A percentile compares a stretch with the other conserved stretches of the same genome.
phyloP scores from a whole-genome alignment of 2,113 vertebrate species.

The Mustela nigripes region DNA sequence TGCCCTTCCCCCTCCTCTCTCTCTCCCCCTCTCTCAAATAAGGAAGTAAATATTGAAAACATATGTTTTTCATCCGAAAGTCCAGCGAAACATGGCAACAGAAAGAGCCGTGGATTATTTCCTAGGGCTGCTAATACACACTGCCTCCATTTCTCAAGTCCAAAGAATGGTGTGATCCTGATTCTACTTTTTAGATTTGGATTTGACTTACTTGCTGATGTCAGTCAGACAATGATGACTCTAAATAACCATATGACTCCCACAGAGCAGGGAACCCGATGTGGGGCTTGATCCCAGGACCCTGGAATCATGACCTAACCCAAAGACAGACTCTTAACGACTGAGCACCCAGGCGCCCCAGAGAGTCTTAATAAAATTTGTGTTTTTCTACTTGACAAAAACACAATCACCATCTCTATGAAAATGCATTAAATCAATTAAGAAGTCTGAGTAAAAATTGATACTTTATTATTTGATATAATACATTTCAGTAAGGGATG shows the following conservation, averaged over 20 bases:
- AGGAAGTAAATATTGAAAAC: not conserved
- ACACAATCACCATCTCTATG: not conserved
- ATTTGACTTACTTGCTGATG: not conserved
- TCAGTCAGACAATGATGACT: not conserved
- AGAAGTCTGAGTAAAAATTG: conserved; percentile 58
- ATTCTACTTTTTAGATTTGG: not conserved
- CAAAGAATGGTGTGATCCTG: not conserved
- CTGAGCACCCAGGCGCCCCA: too few species aligned
- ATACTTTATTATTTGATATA: conserved; percentile 71
- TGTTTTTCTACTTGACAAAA: conserved; percentile 65
- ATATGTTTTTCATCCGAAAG: not conserved
- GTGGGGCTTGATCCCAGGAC: too few species aligned
- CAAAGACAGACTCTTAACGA: too few species aligned
- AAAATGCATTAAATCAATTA: conserved; percentile 66
- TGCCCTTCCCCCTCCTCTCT: not conserved
- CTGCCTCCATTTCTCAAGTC: not conserved
- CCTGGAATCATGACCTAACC: too few species aligned
- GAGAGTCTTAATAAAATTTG: conserved; percentile 7
- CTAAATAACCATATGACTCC: not conserved
- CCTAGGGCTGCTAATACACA: not conserved
- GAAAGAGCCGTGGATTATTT: not conserved
- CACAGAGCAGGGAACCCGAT: too few species aligned
- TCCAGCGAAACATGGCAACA: not conserved
- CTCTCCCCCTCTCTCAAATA: not conserved
- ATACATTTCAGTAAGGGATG: conserved; percentile 59